A percentile compares a stretch with the other conserved stretches of the same genome.
Conservation (phyloP, 1,140 invertebrate genomes). For the Cherax destructor region DNA sequence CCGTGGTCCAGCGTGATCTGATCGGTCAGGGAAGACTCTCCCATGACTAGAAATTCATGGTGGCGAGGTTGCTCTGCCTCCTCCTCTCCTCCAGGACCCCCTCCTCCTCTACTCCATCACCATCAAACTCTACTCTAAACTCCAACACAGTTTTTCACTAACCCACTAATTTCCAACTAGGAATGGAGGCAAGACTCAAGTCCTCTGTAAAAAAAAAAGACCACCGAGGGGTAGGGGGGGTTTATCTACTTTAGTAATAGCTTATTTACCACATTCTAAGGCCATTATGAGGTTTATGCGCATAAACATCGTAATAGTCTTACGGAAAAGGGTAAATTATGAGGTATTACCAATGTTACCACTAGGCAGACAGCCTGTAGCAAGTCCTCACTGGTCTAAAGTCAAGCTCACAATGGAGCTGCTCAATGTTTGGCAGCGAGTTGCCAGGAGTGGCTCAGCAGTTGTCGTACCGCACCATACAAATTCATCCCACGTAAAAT, state of each 20-base stretch:
- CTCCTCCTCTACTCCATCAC: not conserved
- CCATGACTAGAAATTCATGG: conserved; percentile 32
- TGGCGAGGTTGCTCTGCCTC: not conserved
- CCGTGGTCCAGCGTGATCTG: conserved; percentile 32
- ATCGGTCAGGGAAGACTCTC: conserved; percentile 20
- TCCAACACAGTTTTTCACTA: conserved; percentile 43
- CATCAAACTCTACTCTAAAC: conserved; percentile 27
- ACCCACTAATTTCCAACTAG: not conserved
- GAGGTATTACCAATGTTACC: conserved; percentile 12
- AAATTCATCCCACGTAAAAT: not conserved
- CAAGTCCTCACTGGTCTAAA: conserved; percentile 28
- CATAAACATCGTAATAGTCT: not conserved
- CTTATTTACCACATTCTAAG: not conserved
- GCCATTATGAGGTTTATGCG: not conserved
- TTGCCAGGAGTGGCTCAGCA: conserved; percentile 38
- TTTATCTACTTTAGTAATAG: not conserved
- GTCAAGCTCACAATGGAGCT: conserved; percentile 40
- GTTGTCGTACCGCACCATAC: conserved; percentile 28
- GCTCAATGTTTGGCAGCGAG: conserved; percentile 25
- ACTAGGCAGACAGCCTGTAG: not conserved
- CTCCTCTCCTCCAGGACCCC: not conserved
- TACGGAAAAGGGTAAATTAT: not conserved
- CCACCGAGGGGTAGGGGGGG: not conserved
- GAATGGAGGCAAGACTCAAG: not conserved
- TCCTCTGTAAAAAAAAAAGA: conserved; percentile 28